Conservation (phyloP, 2,888 invertebrate genomes). For the Cryptocheilus praepositus region DNA sequence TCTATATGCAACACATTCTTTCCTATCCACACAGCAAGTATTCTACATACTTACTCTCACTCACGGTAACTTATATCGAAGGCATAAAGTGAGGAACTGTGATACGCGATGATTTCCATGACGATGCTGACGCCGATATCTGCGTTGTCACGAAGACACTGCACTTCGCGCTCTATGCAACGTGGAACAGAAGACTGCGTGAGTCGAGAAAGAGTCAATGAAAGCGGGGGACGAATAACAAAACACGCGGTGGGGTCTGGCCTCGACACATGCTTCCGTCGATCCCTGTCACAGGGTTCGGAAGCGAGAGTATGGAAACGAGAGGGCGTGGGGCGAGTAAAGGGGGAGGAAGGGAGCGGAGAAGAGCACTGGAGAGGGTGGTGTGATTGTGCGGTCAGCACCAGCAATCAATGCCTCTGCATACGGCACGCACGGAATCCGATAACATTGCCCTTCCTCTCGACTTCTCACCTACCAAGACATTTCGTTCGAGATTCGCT, state of each 20-base stretch:
- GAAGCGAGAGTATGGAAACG: constrained; percentile 37
- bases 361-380: constrained; percentile 49
- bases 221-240: constrained; percentile 46
- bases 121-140: too few relatives aligned
- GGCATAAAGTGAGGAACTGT: too few relatives aligned
- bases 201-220: constrained; percentile 26
- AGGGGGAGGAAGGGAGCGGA: constrained; percentile 29
- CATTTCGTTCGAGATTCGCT: constrained; percentile 25
- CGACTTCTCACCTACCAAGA: constrained; percentile 39
- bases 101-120: too few relatives aligned
- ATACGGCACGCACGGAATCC: constrained; percentile 61
- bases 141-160: too few relatives aligned
- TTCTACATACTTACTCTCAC: too few relatives aligned
- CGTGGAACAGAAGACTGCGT: too few relatives aligned
- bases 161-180: too few relatives aligned
- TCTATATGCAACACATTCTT: too few relatives aligned
- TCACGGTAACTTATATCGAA: too few relatives aligned
- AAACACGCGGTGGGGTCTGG: constrained; percentile 51
- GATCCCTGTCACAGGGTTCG: constrained; percentile 54
- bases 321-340: constrained; percentile 44
- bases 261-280: constrained; percentile 56
- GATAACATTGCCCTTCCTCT: constrained; percentile 53
- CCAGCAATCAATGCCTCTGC: constrained; percentile 64
- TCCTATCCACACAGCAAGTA: too few relatives aligned
- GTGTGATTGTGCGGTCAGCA: constrained; percentile 67